These are phyloP conservation scores for Cacatua alba DNA, from an alignment of 2,113 vertebrate species.

Conservation along the genomic window DNA sequence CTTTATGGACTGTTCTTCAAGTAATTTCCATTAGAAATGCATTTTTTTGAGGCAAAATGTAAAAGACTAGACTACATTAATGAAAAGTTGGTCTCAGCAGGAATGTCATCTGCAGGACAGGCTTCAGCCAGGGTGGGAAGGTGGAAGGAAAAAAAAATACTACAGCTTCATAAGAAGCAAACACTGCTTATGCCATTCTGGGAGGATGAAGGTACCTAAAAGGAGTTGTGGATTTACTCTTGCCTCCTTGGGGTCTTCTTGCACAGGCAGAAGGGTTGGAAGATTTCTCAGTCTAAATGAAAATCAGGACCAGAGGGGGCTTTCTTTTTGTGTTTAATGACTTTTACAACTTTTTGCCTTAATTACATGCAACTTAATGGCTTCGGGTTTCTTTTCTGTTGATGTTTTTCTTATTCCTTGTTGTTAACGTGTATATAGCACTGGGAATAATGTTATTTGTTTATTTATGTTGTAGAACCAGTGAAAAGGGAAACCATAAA, in stretches of 20 bases:
- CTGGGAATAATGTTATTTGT: neutral
- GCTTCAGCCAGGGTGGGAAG: neutral
- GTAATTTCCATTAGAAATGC: neutral
- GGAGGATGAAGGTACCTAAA: neutral
- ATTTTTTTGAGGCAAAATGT: neutral
- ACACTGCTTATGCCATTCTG: neutral
- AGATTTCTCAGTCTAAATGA: neutral
- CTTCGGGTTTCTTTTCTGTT: neutral
- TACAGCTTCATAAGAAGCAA: neutral
- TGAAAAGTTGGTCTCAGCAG: neutral
- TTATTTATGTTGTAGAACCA: neutral
- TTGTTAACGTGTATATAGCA: neutral
- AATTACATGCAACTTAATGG: neutral
- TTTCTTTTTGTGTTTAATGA: neutral
- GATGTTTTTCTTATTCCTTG: neutral
- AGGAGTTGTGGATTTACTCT: neutral
- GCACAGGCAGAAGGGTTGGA: neutral
- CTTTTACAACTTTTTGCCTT: neutral
- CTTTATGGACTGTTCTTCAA: neutral
- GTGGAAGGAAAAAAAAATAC: neutral
- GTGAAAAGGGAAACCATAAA: neutral
- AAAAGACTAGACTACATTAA: neutral
- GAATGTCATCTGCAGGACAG: neutral
- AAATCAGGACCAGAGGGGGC: neutral
- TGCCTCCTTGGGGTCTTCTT: neutral